These are phyloP conservation scores for Climacteris rufus DNA, from an alignment of 2,113 vertebrate genomes.

Conservation along the genomic window DNA sequence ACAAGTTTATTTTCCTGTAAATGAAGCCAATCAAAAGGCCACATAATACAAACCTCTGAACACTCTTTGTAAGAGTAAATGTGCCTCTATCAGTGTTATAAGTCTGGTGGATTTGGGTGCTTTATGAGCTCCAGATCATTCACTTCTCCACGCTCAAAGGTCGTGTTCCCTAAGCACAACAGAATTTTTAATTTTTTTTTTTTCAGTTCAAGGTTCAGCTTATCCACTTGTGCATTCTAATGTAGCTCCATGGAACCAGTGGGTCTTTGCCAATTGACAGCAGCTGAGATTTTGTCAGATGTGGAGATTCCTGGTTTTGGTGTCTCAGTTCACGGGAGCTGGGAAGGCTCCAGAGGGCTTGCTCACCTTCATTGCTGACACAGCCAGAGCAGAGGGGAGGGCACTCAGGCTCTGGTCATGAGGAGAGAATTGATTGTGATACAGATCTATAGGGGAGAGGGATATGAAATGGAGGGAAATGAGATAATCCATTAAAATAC, in stretches of 20 bases:
- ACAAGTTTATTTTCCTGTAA: not conserved
- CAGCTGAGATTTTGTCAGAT: not conserved
- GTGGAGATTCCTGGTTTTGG: not conserved
- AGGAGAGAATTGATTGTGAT: not conserved
- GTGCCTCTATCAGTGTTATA: rapidly evolving
- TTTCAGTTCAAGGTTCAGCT: not conserved
- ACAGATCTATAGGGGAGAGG: not conserved
- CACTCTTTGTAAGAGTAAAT: not conserved
- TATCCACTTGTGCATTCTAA: too few relatives aligned
- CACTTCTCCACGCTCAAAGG: not conserved
- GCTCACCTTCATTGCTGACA: not conserved
- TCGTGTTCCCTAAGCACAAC: not conserved
- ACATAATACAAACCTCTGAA: not conserved
- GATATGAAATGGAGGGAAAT: not conserved
- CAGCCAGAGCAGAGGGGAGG: not conserved
- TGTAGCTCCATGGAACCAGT: not conserved
- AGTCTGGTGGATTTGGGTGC: not conserved
- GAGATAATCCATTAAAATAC: not conserved
- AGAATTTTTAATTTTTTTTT: not conserved
- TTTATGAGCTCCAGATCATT: not conserved
- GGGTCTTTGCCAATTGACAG: not conserved
- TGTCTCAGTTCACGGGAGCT: not conserved
- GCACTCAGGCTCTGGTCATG: not conserved
- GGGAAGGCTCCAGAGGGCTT: not conserved
- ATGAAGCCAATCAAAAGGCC: not conserved